phyloP scores from a whole-genome alignment of 2,888 invertebrate species.

The Drosophila macrospina region DNA sequence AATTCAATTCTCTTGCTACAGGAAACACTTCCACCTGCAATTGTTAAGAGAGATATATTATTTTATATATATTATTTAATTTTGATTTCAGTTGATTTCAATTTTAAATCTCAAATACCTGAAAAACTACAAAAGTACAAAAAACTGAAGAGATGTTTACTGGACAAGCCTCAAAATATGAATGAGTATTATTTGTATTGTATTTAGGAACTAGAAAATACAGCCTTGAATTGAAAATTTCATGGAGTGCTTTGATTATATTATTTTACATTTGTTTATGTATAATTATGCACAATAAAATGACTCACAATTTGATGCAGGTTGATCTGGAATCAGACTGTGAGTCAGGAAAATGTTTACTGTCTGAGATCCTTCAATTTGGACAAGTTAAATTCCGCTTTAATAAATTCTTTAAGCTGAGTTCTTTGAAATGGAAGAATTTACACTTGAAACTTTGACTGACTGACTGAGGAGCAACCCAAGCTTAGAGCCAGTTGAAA shows the following conservation, averaged over 20 bases:
- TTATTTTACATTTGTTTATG: not conserved
- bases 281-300: no score
- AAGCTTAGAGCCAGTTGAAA: slow-evolving; percentile 7
- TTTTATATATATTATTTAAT: not conserved
- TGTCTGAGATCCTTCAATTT: no score
- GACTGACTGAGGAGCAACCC: slow-evolving; percentile 21
- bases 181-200: slow-evolving; percentile 1
- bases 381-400: not conserved
- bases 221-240: not conserved
- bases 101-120: slow-evolving; percentile 19
- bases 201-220: no score
- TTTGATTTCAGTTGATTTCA: not conserved
- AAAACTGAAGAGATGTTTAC: slow-evolving; percentile 16
- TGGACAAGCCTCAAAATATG: not conserved
- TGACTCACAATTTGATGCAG: no score
- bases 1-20: not conserved
- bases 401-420: not conserved
- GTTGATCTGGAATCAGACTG: not conserved
- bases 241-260: slow-evolving; percentile 8
- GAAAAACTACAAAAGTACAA: slow-evolving; percentile 21
- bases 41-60: no score
- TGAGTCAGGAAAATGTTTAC: no score
- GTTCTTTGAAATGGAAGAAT: slow-evolving; percentile 9
- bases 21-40: slow-evolving; percentile 9
- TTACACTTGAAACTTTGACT: slow-evolving; percentile 26